Conservation (phyloP, 2,113 vertebrate genomes). For the Herpetotheres cachinnans region DNA sequence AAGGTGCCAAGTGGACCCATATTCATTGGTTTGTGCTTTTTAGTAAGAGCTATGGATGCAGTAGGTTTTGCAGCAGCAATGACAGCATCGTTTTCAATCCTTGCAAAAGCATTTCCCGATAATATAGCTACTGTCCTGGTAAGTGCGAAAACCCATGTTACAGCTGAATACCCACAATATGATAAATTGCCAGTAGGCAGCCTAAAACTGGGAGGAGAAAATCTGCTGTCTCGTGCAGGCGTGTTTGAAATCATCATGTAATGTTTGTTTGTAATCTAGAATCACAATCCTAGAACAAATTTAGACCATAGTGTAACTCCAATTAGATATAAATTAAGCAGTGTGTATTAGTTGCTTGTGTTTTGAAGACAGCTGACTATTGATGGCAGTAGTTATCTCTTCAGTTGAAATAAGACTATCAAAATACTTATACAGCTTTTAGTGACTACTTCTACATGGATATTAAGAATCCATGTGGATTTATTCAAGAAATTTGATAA, state of each 20-base stretch:
- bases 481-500: background rate
- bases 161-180: background rate
- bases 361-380: background rate
- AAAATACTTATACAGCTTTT: background rate
- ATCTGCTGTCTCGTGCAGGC: background rate
- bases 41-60: slow-evolving; percentile 87
- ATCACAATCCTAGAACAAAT: background rate
- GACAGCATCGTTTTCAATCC: slow-evolving; percentile 87
- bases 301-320: background rate
- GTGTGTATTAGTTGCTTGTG: background rate
- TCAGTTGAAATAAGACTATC: background rate
- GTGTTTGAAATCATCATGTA: background rate
- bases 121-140: slow-evolving; percentile 94
- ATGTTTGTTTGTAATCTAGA: background rate
- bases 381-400: background rate
- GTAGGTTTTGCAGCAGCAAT: slow-evolving; percentile 85
- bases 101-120: slow-evolving; percentile 87
- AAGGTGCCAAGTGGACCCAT: slow-evolving; percentile 73
- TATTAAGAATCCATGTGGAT: background rate
- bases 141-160: slow-evolving; percentile 48
- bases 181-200: background rate
- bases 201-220: background rate
- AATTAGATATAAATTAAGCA: background rate
- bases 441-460: background rate
- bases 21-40: slow-evolving; percentile 87